These are phyloP conservation scores for Oxyruncus cristatus DNA, from an alignment of 2,113 vertebrate genomes.

Conservation along the genomic window DNA sequence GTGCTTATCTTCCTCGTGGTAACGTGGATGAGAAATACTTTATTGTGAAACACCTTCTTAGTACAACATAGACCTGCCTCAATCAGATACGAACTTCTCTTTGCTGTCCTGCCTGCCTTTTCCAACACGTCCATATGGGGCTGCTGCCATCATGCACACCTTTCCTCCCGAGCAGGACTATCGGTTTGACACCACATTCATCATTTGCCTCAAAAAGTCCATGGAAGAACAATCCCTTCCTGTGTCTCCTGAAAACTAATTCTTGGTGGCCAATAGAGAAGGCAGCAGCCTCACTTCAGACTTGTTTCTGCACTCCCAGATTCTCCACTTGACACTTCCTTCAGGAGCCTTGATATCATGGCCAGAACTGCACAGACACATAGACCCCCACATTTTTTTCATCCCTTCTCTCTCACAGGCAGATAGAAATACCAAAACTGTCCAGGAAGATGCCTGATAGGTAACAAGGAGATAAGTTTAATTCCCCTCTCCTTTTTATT, in stretches of 20 bases:
- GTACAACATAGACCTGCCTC: neutral
- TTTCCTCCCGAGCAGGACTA: neutral
- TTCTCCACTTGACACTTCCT: neutral
- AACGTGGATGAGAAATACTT: neutral
- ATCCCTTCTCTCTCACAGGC: neutral
- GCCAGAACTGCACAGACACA: neutral
- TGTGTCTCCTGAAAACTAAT: neutral
- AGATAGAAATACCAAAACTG: neutral
- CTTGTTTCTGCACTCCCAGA: neutral
- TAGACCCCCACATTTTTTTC: neutral
- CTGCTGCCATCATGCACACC: fast-evolving
- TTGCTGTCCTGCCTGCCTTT: neutral
- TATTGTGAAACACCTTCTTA: neutral
- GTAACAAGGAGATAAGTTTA: neutral
- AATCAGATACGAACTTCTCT: neutral
- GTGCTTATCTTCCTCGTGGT: neutral
- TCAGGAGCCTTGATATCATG: neutral
- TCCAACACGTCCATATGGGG: neutral
- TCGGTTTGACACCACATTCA: neutral
- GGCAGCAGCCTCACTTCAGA: neutral
- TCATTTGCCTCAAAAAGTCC: neutral
- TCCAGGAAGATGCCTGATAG: neutral
- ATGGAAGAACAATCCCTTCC: neutral
- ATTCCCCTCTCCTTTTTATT: neutral
- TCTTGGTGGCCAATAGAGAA: neutral